These are phyloP conservation scores for Drosophila lacteicornis DNA, from an alignment of 1,140 invertebrate genomes.

Conservation along the genomic window DNA sequence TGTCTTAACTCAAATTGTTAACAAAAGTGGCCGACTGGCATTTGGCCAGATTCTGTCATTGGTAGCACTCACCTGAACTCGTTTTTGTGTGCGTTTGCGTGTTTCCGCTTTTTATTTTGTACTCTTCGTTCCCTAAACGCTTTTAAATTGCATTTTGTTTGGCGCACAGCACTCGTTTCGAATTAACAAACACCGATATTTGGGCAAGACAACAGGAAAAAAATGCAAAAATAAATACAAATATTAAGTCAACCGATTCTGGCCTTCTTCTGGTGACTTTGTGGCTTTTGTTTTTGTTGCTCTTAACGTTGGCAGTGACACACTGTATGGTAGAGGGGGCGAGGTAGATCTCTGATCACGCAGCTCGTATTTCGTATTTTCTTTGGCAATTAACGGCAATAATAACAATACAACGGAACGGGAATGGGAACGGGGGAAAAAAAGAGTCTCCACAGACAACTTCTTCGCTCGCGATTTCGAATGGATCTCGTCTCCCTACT, in stretches of 20 bases:
- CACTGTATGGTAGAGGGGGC: background rate
- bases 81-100: constrained; percentile 27
- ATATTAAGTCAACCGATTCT: constrained; percentile 14
- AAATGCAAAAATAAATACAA: constrained; percentile 21
- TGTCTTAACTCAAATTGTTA: constrained; percentile 39
- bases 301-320: constrained; percentile 24
- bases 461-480: constrained; percentile 12
- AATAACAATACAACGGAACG: constrained; percentile 25
- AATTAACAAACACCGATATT: constrained; percentile 14
- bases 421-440: constrained; percentile 6
- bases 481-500: constrained; percentile 2
- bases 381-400: constrained; percentile 44
- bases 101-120: constrained; percentile 41
- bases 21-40: constrained; percentile 22
- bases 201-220: constrained; percentile 28
- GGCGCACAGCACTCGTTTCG: constrained; percentile 21
- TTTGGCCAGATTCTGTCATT: constrained; percentile 40
- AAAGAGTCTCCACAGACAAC: constrained; percentile 12
- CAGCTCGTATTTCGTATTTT: constrained; percentile 22
- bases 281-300: constrained; percentile 25
- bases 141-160: constrained; percentile 62
- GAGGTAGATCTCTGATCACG: constrained; percentile 24
- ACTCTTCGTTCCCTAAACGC: constrained; percentile 41
- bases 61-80: constrained; percentile 48
- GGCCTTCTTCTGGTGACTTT: constrained; percentile 19